phyloP scores from a whole-genome alignment of 1,140 invertebrate genomes.

The Venustaconcha ellipsiformis region DNA sequence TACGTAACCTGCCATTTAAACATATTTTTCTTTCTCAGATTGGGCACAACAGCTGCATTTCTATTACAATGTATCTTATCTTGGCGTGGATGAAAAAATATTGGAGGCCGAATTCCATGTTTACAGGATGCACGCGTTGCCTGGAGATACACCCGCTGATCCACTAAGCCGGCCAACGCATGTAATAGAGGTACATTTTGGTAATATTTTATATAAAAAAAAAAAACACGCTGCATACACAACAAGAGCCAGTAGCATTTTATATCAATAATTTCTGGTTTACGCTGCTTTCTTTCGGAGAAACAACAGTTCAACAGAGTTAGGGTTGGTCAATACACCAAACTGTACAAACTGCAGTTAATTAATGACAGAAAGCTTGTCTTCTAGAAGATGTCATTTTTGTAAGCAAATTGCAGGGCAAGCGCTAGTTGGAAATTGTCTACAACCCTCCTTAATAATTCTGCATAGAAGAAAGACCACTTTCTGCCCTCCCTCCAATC shows the following conservation, averaged over 20 bases:
- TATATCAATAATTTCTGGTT: background rate
- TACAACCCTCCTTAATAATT: no score
- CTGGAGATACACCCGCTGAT: conserved; percentile 22
- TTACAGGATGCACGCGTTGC: conserved; percentile 69
- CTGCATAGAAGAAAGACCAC: no score
- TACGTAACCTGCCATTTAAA: no score
- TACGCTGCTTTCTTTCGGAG: background rate
- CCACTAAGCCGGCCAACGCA: conserved; percentile 46
- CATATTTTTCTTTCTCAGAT: conserved; percentile 40
- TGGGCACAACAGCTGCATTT: conserved; percentile 60
- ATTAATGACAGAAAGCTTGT: no score
- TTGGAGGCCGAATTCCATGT: conserved; percentile 76
- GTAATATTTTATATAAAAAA: background rate
- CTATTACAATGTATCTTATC: conserved; percentile 72
- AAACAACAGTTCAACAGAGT: no score
- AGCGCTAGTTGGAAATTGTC: background rate
- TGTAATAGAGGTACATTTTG: conserved; percentile 54
- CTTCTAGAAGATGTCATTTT: background rate
- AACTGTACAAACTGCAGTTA: no score
- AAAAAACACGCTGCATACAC: background rate
- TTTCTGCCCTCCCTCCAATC: no score
- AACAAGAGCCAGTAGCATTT: background rate
- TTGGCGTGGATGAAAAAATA: conserved; percentile 71
- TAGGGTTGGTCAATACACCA: no score
- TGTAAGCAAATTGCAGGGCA: background rate